Conservation (phyloP, 2,113 vertebrate genomes). For the Hyperoodon ampullatus region DNA sequence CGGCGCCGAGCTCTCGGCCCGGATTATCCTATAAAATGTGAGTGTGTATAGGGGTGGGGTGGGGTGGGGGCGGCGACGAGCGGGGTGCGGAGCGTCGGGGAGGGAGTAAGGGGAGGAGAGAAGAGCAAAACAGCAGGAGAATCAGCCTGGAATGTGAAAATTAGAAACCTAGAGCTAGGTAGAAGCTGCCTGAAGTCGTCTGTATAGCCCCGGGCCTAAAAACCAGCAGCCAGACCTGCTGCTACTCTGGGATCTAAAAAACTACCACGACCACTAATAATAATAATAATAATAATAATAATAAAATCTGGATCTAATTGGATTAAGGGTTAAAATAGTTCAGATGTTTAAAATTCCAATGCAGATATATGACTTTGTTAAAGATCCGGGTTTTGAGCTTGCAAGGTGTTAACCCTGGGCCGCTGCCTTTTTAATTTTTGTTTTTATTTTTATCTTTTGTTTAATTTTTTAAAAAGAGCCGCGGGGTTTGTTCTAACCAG, state of each 20-base stretch:
- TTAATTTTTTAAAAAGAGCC: not conserved
- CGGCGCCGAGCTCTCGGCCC: not conserved
- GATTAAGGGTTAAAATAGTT: not conserved
- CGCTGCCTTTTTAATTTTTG: not conserved
- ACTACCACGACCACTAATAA: not conserved
- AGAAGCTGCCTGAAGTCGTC: slow-evolving; percentile 10
- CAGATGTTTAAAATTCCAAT: not conserved
- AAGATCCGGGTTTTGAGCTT: slow-evolving; percentile 48
- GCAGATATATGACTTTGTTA: not conserved
- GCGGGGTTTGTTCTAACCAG: slow-evolving; percentile 38
- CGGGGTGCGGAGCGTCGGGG: not conserved
- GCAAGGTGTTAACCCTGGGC: slow-evolving; percentile 32
- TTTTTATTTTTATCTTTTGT: not conserved
- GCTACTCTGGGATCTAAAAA: not conserved
- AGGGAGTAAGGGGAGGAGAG: slow-evolving; percentile 20
- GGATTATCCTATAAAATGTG: slow-evolving; percentile 30
- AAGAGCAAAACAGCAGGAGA: slow-evolving; percentile 60
- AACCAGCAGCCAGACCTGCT: slow-evolving; percentile 48
- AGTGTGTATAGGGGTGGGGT: slow-evolving; percentile 32
- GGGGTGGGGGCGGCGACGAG: not conserved
- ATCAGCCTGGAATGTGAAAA: slow-evolving; percentile 50
- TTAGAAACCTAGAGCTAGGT: not conserved
- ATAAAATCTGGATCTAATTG: not conserved
- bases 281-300: not conserved
- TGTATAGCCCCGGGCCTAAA: slow-evolving; percentile 46